Conservation (phyloP, 2,797 vertebrate genomes). For the Xiphorhynchus erythropygius region DNA sequence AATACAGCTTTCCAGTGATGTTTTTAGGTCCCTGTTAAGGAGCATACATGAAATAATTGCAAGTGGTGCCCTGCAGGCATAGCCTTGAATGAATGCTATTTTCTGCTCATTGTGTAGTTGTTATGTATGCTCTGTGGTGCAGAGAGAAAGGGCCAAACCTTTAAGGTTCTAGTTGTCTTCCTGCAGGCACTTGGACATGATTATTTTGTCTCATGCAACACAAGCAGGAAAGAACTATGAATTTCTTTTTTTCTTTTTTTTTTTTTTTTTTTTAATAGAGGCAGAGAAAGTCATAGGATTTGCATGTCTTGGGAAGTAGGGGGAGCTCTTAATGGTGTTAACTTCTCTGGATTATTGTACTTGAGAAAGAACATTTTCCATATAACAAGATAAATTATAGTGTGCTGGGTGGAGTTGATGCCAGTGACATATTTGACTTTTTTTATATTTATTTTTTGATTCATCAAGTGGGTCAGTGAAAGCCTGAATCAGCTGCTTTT, state of each 20-base stretch:
- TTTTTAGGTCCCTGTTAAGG: neutral
- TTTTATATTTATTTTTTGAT: neutral
- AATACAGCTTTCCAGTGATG: neutral
- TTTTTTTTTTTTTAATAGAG: neutral
- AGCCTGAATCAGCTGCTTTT: neutral
- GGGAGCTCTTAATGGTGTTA: neutral
- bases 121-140: neutral
- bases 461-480: neutral
- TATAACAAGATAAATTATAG: neutral
- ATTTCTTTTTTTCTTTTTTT: neutral
- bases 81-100: neutral
- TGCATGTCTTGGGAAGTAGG: neutral
- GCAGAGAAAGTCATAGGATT: neutral
- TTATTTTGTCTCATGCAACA: neutral
- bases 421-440: neutral
- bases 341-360: neutral
- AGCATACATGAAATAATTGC: neutral
- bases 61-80: neutral
- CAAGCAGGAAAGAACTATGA: neutral
- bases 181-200: neutral
- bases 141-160: neutral
- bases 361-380: neutral
- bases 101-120: neutral
- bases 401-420: neutral
- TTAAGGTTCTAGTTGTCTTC: neutral